phyloP scores from a whole-genome alignment of 2,113 vertebrate species.

The Psilopogon haemacephalus region DNA sequence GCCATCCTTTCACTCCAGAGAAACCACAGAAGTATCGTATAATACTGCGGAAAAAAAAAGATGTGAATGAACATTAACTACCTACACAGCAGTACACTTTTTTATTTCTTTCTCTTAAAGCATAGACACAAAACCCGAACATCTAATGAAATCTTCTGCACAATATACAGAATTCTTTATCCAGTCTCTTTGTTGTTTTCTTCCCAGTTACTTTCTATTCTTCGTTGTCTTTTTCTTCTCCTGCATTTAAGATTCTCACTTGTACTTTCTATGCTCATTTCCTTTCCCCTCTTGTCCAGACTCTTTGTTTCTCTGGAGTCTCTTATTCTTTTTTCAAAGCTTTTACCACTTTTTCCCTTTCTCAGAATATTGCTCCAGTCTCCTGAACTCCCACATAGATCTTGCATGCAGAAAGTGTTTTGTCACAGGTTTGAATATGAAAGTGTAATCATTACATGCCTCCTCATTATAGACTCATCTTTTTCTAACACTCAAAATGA shows the following conservation, averaged over 20 bases:
- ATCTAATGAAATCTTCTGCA: background rate
- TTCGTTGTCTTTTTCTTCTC: background rate
- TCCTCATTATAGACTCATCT: background rate
- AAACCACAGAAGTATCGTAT: background rate
- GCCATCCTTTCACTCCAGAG: background rate
- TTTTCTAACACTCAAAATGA: background rate
- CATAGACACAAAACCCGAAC: background rate
- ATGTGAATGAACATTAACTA: background rate
- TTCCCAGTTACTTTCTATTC: background rate
- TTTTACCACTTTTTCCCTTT: background rate
- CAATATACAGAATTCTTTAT: background rate
- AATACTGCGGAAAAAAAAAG: background rate
- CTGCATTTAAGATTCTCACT: background rate
- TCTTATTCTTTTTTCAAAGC: background rate
- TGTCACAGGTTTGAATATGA: background rate
- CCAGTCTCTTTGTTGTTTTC: background rate
- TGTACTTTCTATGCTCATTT: background rate
- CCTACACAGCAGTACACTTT: background rate
- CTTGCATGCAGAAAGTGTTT: background rate
- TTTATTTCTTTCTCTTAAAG: background rate
- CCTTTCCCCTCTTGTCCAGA: background rate
- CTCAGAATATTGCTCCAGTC: background rate
- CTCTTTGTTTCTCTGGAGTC: background rate
- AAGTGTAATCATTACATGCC: accelerated
- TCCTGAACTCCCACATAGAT: background rate